Base-by-base conservation (phyloP, 2,888 invertebrate species). In the Pteria penguin region DNA sequence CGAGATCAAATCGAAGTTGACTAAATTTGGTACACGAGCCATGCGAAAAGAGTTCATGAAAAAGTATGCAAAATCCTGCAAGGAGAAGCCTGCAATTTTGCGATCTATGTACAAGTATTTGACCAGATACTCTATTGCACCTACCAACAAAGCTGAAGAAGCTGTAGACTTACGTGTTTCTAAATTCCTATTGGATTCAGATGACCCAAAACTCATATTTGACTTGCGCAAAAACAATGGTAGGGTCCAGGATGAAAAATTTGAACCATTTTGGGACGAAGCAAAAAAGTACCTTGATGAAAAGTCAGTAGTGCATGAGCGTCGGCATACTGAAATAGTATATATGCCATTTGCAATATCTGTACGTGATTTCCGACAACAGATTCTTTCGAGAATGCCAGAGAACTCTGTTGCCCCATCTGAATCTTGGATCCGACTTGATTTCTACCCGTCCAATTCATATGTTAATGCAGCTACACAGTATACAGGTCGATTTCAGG, bases 291-390 rank as follows among this genome's bases (percentile, higher is more conserved):
- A 26, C 32, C 36, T 79, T n/a, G 67, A 79, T 58, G 74, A 71
- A 32, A 75, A 31, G 11, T 14, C 67, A n/a, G 79, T 57, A 18
- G 77, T 78, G 24, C 76, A 81, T 66, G 78, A 81, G 52, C 60
- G 77, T 27, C 26, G 66, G 62, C 27, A 31, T 24, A 33, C 18
- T 55, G 26, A 57, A 22, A 65, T 29, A 2, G 11, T 18, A 31
- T 75, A 55, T n/a, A 67, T 75, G 65, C 71, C 75, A 18, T 36
- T 61, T 58, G 69, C 70, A 2, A 58, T 75, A 1, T 71, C 71
- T 22, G 52, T 66, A n/a, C n/a, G 26, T 22, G 66, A 75, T 36
- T 61, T 69, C 14, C 8, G n/a, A 36, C 29, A 71, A 8, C 5
- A 45, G 4, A 54, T 72, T 18, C 26, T 29, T 22, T 0, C 18